Evolutionary conservation across 2,113 vertebrate genomes (phyloP), one percentile per base, ranked within the genome.

Genomic region (Trematomus loennbergii): DNA sequence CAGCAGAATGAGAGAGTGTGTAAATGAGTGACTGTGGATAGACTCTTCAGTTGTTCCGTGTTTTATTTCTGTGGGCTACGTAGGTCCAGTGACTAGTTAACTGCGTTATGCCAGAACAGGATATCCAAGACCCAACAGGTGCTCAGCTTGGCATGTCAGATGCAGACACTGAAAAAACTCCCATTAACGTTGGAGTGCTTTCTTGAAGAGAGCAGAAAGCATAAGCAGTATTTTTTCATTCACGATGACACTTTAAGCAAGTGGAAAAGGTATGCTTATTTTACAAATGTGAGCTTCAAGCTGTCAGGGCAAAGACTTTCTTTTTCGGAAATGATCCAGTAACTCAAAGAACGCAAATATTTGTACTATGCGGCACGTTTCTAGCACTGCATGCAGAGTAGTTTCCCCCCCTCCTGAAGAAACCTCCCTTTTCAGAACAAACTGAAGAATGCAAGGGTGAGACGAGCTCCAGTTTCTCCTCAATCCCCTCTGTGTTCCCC

Each of bases 1-100:
- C 11, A 61, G 54, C 43, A 77, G 67, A 52, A 25, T 20, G 16
- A 20, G 29, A 53, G 49, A 5, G 25, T 15, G 50, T 11, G 36
- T 58, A 55, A 13, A 57, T 20, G 46, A 66, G 60, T 63, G 46
- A 72, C 33, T 68, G 16, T 70, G 61, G 67, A 46, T 49, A 49
- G 40, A 65, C 15, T 29, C 33, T 45, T 22, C 11, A 57, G 55
- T n/a, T 71, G 29, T 45, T 72, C 54, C 48, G 48, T 52, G 58
- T 63, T 83, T 88, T 91, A 87, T 87, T 92, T 89, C 73, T 75
- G 84, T 72, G 54, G 84, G 78, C 87, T 29, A 29, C 29, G 89
- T 91, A 88, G 76, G 85, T 88, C 18, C 77, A 87, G 91, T 88
- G 84, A 90, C 89, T 87, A 83, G 82, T 91, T 86, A 88, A 93